phyloP scores from a whole-genome alignment of 2,888 invertebrate genomes.

The Coecobrya sp. region DNA sequence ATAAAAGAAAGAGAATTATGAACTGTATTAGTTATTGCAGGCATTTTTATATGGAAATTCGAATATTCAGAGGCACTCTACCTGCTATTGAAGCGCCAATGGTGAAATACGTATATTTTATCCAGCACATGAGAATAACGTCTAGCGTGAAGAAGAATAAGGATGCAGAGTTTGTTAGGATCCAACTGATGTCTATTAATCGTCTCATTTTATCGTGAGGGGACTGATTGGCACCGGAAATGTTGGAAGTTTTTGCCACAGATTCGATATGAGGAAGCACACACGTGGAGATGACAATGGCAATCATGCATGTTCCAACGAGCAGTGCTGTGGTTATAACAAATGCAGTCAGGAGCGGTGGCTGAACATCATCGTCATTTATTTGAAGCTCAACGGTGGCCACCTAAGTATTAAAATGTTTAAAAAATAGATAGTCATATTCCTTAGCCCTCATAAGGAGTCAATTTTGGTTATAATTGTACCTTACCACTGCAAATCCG shows the following conservation, averaged over 20 bases:
- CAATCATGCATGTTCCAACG: slow-evolving; percentile 84
- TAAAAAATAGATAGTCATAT: too few species aligned
- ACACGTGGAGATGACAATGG: slow-evolving; percentile 81
- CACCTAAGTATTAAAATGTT: too few species aligned
- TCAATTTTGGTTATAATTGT: background rate
- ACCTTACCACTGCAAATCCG: slow-evolving; percentile 85
- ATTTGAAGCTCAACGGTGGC: slow-evolving; percentile 86
- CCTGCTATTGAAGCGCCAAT: slow-evolving; percentile 74
- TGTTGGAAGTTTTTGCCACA: slow-evolving; percentile 83
- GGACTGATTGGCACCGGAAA: slow-evolving; percentile 77
- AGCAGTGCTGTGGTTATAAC: slow-evolving; percentile 83
- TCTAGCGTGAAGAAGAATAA: slow-evolving; percentile 85
- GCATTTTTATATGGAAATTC: background rate
- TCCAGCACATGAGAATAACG: slow-evolving; percentile 85
- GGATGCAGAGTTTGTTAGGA: slow-evolving; percentile 83
- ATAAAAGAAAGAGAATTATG: background rate
- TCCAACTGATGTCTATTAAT: slow-evolving; percentile 84
- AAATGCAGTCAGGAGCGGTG: slow-evolving; percentile 80
- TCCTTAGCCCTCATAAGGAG: too few species aligned
- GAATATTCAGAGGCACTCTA: background rate
- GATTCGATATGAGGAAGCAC: slow-evolving; percentile 83
- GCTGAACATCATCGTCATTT: slow-evolving; percentile 83
- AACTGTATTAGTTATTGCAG: background rate
- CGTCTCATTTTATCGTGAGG: slow-evolving; percentile 84
- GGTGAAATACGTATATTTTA: slow-evolving; percentile 83